A percentile compares a stretch with the other conserved stretches of the same genome.
These are phyloP conservation scores for Hemitrygon akajei DNA, from an alignment of 2,797 vertebrate genomes.

Conservation along the genomic window DNA sequence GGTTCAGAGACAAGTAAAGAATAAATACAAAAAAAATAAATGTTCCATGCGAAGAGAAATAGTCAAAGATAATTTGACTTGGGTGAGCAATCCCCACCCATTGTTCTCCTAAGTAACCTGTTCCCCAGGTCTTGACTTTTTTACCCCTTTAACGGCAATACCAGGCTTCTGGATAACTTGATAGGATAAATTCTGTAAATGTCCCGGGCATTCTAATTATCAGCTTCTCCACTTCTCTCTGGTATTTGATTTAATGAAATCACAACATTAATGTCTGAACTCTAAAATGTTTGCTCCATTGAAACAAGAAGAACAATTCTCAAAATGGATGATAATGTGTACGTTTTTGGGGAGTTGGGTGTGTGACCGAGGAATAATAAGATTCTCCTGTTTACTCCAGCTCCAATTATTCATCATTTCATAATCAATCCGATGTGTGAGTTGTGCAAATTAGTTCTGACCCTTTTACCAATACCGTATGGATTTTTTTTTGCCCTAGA, in stretches of 20 bases:
- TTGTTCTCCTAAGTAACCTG: too few relatives aligned
- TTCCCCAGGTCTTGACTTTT: too few relatives aligned
- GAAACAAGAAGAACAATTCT: background rate
- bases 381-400: background rate
- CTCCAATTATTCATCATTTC: background rate
- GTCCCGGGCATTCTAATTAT: background rate
- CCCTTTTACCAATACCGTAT: background rate
- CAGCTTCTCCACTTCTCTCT: background rate
- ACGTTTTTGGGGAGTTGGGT: background rate
- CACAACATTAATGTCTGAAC: background rate
- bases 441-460: background rate
- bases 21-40: background rate
- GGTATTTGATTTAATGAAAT: background rate
- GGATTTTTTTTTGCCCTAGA: background rate
- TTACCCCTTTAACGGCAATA: too few relatives aligned
- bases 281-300: background rate
- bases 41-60: background rate
- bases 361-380: too few relatives aligned
- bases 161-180: background rate
- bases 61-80: background rate
- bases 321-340: background rate
- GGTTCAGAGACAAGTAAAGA: background rate
- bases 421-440: background rate
- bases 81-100: too few relatives aligned
- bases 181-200: background rate